Evolutionary conservation across 2,888 invertebrate genomes (phyloP), one percentile per base, ranked within the genome.

Genomic region (Drosophila longiperda): DNA sequence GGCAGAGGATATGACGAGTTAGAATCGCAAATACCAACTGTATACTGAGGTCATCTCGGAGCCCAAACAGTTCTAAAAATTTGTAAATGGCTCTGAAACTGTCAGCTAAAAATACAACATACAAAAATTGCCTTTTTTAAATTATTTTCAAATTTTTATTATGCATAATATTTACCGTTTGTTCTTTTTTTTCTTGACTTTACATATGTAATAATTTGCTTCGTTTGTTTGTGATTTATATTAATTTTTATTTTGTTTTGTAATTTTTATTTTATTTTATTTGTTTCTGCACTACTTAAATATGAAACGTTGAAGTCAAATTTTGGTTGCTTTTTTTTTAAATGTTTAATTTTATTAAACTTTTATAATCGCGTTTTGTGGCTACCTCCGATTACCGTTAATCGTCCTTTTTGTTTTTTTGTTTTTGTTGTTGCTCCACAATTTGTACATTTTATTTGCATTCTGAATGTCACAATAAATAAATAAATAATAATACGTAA

Each of bases 241-340:
- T 45, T 63, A 65, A 42, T 45, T 57, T 60, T 72, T 77, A n/a
- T 66, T 74, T 55, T 60, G 26, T 73, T 45, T 66, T 74, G 50
- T 60, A 53, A 55, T 36, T 63, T 66, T 49, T 50, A 62, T 57
- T 66, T 49, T 49, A 62, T 57, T 70, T 78, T 85, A 73, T 89
- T 88, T 78, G 77, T 83, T 87, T 84, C 83, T 88, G 81, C 82
- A 86, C 87, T 87, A 87, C 89, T 87, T 89, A 87, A 88, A 90
- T 87, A 90, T 87, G 87, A 87, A 87, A 87, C 90, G 72, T 87
- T 84, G 77, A 90, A 90, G 89, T 90, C 84, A 87, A 87, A 89
- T 90, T 76, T 75, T 66, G 38, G 32, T 59, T 57, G 50, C 42
- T 59, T 20, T 67, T 63, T 53, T 32, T 81, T 75, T 73, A 75